Percentiles rank a stretch among this genome's conserved stretches.
Conservation (phyloP, 2,888 invertebrate species). For the Cheilosia variabilis region DNA sequence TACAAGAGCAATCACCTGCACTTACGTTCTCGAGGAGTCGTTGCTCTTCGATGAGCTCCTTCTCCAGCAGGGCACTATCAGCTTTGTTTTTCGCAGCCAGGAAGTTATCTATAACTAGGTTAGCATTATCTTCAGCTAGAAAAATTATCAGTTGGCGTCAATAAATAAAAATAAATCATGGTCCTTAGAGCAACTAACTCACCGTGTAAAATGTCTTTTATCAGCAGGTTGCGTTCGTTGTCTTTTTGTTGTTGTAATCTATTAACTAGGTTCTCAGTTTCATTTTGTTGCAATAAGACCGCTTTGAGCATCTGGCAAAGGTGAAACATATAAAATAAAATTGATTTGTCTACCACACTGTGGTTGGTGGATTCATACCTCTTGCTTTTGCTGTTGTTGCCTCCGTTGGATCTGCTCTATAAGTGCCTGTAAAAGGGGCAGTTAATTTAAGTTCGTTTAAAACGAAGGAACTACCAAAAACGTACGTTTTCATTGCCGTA, state of each 20-base stretch:
- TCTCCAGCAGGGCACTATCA: conserved; percentile 87
- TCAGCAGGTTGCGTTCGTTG: conserved; percentile 85
- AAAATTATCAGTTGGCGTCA: conserved; percentile 45
- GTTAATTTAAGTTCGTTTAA: neutral
- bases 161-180: neutral
- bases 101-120: conserved; percentile 87
- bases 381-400: conserved; percentile 77
- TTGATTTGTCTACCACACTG: too few relatives aligned
- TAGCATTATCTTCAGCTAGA: conserved; percentile 87
- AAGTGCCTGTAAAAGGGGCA: conserved; percentile 67
- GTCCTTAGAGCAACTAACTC: conserved; percentile 14
- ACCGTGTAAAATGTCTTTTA: conserved; percentile 86
- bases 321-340: neutral
- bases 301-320: conserved; percentile 84
- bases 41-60: conserved; percentile 88
- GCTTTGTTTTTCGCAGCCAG: conserved; percentile 86
- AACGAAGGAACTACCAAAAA: neutral
- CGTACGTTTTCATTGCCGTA: conserved; percentile 77
- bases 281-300: conserved; percentile 85
- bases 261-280: conserved; percentile 87
- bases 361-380: conserved; percentile 60
- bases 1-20: neutral
- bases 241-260: conserved; percentile 89
- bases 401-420: conserved; percentile 75
- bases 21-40: conserved; percentile 85